Evolutionary conservation across 2,113 vertebrate species (phyloP), one percentile per base, ranked within the genome.

Genomic region (Rhinogobius similis): DNA sequence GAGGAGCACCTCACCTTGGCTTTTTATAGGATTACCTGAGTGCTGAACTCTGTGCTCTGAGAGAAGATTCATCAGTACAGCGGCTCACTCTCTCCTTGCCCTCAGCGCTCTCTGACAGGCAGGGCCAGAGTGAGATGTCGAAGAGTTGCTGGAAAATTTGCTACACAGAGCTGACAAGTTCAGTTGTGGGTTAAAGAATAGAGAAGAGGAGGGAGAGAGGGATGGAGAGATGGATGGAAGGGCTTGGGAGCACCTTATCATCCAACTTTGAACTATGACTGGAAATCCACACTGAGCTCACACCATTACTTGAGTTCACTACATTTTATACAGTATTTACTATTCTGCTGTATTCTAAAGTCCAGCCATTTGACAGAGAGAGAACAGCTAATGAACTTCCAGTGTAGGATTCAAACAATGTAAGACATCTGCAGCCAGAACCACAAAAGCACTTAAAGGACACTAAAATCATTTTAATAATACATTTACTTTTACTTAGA

Each of bases 11-110:
- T 94, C 91, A 93, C 90, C 91, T 92, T 91, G 89, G 85, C 87
- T 79, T 90, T 92, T 93, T 93, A 92, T 91, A 90, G 90, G 86
- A 91, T 93, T 91, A 93, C 91, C 91, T 88, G 88, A 85, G 86
- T 89, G 89, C 83, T 91, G 90, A 92, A 91, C 89, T 85, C 89
- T 89, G 81, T 86, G 86, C 87, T 88, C 78, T 89, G 77, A 73
- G 78, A 84, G 77, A 83, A 72, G 86, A 88, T 89, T 84, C 86
- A 89, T 87, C 88, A 90, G 84, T 87, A 70, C 78, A 84, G 70
- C 73, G 68, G 36, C 79, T 83, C 72, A 61, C 82, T 56, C 67
- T 67, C 78, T 79, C 79, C 72, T 68, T 75, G 86, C 76, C 83
- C 88, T 86, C 89, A 82, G 79, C 78, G 64, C 74, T 87, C 86